Base-by-base conservation (phyloP, 2,888 invertebrate species). In the Dromius quadrimaculatus region DNA sequence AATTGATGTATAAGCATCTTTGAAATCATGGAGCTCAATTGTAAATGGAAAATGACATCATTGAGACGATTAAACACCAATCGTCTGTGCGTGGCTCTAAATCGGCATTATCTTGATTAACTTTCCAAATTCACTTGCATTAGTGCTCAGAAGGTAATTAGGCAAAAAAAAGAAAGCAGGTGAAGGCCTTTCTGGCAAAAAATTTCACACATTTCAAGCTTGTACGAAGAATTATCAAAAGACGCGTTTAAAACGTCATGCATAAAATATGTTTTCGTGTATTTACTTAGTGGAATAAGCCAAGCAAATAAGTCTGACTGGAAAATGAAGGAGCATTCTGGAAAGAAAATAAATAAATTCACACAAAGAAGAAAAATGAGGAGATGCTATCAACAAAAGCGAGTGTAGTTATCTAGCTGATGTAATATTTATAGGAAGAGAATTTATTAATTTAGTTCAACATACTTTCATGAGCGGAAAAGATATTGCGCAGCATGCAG, bases 341-440 rank as follows among this genome's bases (percentile, higher is more conserved):
- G 23, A 54, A 54, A 15, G 28, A 54, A 54, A 54, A 54, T 23
- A 54, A 54, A 54, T 54, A 15, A 54, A 54, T 15, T 54, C 28
- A 3, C 41, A 41, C 1, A 15, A 2, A 11, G 23, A 20, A 22
- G 22, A 47, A 47, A 47, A 47, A 47, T 19, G 23, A 22, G 50
- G 28, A 28, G 28, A 54, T 54, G 28, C 28, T 54, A 23, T 23
- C 28, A 23, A 54, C 50, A 54, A 32, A 47, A 32, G 50, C 23
- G 28, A 54, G 28, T 28, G 50, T 54, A 54, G 50, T 54, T 54
- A 54, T 54, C 50, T 54, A 54, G 50, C 50, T 54, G 50, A 54
- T 54, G 50, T 54, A 54, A 54, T 54, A 54, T 54, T 54, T 54
- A 54, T 54, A 54, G 50, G 28, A 54, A 54, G 50, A 54, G 28